These are phyloP conservation scores for Venturia canescens DNA, from an alignment of 1,140 invertebrate genomes.

Conservation along the genomic window DNA sequence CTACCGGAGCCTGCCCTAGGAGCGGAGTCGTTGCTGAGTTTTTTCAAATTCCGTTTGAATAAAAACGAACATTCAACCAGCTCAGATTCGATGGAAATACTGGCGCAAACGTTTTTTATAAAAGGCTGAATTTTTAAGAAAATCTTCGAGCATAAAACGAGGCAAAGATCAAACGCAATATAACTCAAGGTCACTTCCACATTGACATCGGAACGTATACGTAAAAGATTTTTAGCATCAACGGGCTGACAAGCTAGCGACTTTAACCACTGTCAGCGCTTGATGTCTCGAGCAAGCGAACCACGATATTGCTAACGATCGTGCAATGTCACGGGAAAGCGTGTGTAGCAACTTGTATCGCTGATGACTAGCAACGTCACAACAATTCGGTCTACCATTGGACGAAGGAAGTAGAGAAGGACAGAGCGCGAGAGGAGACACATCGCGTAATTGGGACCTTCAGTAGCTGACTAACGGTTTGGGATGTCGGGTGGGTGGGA, in stretches of 20 bases:
- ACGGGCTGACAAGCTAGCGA: conserved; percentile 7
- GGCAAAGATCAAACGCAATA: no score
- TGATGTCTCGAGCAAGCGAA: neutral
- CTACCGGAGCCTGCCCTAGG: no score
- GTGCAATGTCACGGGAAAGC: conserved; percentile 14
- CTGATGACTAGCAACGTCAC: conserved; percentile 28
- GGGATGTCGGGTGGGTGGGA: conserved; percentile 16
- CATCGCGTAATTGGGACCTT: conserved; percentile 31
- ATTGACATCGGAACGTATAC: no score
- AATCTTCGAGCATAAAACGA: no score
- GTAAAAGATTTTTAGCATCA: neutral
- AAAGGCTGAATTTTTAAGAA: no score
- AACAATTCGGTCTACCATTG: conserved; percentile 24
- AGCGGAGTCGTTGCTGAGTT: no score
- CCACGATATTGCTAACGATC: conserved; percentile 18
- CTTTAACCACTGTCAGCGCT: neutral
- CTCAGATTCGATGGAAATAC: no score
- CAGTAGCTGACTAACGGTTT: conserved; percentile 26
- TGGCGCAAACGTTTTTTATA: no score
- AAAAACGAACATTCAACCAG: no score
- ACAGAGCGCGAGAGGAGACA: neutral
- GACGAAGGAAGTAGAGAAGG: neutral
- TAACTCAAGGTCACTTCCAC: no score
- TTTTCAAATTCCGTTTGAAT: no score
- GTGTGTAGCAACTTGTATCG: conserved; percentile 9